Evolutionary conservation across 2,888 invertebrate species (phyloP).

Genomic region (Patella ulyssiponensis): DNA sequence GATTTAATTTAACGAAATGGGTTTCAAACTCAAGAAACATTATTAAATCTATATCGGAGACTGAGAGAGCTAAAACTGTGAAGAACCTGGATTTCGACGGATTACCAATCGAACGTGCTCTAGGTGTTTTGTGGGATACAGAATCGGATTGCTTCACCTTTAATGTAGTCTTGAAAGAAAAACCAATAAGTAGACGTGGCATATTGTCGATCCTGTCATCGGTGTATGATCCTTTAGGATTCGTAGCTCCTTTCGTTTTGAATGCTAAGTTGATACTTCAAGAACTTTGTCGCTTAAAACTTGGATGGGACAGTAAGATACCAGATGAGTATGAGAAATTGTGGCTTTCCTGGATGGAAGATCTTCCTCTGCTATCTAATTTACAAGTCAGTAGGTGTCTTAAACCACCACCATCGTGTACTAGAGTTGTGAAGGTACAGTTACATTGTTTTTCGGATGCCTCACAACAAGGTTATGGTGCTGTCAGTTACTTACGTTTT

Average conservation of each 20-base stretch:
- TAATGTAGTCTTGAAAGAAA: not conserved
- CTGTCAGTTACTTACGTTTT: conserved; percentile 19
- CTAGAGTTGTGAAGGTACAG: not conserved
- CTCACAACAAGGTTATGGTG: conserved; percentile 20
- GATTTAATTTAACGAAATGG: conserved; percentile 40
- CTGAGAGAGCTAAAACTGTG: conserved; percentile 29
- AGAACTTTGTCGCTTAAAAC: conserved; percentile 2
- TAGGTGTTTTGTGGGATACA: not conserved
- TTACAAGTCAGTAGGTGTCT: conserved; percentile 17
- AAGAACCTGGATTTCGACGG: not conserved
- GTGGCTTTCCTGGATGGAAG: not conserved
- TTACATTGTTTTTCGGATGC: conserved; percentile 25
- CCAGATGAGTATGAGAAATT: conserved; percentile 6
- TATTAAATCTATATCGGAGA: conserved; percentile 33
- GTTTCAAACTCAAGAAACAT: conserved; percentile 35
- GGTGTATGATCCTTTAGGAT: not conserved
- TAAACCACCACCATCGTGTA: not conserved
- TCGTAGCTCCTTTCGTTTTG: conserved; percentile 14
- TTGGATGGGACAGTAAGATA: conserved; percentile 23
- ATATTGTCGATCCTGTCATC: not conserved
- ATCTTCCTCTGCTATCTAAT: not conserved
- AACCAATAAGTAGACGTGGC: not conserved
- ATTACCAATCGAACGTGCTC: conserved; percentile 2
- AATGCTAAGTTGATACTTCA: conserved; percentile 18
- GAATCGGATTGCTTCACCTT: not conserved